phyloP scores from a whole-genome alignment of 1,140 invertebrate species.

The Agrypnia vestita region DNA sequence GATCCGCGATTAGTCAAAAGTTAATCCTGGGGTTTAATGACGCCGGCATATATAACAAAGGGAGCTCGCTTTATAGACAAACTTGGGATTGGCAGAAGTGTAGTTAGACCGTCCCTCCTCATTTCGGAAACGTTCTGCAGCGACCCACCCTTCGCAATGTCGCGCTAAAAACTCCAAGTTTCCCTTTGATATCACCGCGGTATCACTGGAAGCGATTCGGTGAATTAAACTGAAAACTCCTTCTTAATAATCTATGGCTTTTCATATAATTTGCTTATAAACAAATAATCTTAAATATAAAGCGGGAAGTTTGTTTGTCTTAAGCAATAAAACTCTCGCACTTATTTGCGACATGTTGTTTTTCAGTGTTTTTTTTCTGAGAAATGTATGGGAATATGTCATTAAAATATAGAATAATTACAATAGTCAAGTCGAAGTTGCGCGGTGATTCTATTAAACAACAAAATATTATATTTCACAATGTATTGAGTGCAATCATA shows the following conservation, averaged over 20 bases:
- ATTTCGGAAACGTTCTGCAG: not conserved
- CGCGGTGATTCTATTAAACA: too few species aligned
- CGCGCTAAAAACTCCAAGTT: slow-evolving; percentile 22
- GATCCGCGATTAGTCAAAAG: slow-evolving; percentile 58
- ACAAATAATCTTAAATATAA: too few species aligned
- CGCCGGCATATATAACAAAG: slow-evolving; percentile 48
- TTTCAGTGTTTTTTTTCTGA: too few species aligned
- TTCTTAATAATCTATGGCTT: slow-evolving; percentile 3
- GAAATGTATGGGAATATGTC: too few species aligned
- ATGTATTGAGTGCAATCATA: too few species aligned
- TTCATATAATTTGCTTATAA: not conserved
- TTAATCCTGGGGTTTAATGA: slow-evolving; percentile 55
- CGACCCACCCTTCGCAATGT: not conserved
- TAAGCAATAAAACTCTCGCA: too few species aligned
- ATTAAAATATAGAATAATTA: too few species aligned
- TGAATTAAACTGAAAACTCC: slow-evolving; percentile 10
- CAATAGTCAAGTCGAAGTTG: too few species aligned
- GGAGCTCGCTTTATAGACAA: slow-evolving; percentile 50
- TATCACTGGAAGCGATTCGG: not conserved
- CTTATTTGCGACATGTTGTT: too few species aligned
- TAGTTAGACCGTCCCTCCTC: not conserved
- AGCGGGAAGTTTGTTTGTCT: too few species aligned
- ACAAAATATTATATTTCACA: not conserved
- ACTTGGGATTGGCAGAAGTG: slow-evolving; percentile 39
- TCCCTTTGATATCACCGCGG: not conserved